phyloP scores from a whole-genome alignment of 1,140 invertebrate genomes.

The Philopotamus ludificatus region DNA sequence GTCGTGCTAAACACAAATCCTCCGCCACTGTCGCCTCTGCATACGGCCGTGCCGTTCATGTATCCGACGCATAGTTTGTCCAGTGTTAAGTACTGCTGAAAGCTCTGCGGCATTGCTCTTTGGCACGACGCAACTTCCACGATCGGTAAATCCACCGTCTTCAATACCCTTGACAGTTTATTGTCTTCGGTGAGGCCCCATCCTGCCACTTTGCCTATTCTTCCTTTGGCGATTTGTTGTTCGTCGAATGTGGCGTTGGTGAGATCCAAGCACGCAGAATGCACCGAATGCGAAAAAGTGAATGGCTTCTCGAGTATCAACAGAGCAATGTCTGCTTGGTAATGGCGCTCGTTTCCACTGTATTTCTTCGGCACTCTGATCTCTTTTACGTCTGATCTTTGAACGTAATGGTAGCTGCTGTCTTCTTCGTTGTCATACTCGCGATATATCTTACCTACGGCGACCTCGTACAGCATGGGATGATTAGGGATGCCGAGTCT shows the following conservation, averaged over 20 bases:
- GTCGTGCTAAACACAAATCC: conserved; percentile 16
- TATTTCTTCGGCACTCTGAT: conserved; percentile 2
- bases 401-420: too few relatives aligned
- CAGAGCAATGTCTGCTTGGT: conserved; percentile 21
- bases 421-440: too few relatives aligned
- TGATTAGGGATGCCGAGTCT: neutral
- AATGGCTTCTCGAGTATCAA: neutral
- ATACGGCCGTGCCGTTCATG: conserved; percentile 20
- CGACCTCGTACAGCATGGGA: too few relatives aligned
- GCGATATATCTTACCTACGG: too few relatives aligned
- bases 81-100: conserved; percentile 5
- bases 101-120: neutral
- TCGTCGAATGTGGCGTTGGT: neutral
- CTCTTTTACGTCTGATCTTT: neutral
- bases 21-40: conserved; percentile 23
- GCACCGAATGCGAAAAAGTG: neutral
- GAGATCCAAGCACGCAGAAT: conserved; percentile 13
- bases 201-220: conserved; percentile 22
- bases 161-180: neutral
- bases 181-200: conserved; percentile 13
- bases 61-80: conserved; percentile 26
- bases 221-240: neutral
- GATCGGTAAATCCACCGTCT: neutral
- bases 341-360: conserved; percentile 13
- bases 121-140: conserved; percentile 1